Conservation (phyloP, 2,888 invertebrate genomes). For the Erebia ligea region DNA sequence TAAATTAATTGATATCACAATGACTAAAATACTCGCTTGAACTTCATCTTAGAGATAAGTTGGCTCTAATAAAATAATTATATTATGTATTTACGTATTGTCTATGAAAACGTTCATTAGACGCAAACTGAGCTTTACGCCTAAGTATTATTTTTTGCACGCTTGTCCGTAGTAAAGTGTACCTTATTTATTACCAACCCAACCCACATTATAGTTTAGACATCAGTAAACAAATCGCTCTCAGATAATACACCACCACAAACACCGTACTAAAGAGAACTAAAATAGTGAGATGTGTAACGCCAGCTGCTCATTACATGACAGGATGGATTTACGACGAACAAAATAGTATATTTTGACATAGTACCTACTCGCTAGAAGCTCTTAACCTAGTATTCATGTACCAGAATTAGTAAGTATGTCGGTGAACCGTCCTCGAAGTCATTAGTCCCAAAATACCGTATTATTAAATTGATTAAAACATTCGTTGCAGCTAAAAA, state of each 20-base stretch:
- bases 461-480: background rate
- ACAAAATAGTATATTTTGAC: constrained; percentile 14
- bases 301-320: constrained; percentile 34
- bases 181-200: background rate
- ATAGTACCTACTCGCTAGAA: background rate
- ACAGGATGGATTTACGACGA: constrained; percentile 11
- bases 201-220: constrained; percentile 4
- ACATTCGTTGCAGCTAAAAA: background rate
- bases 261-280: background rate
- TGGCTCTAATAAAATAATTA: no score
- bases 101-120: no score
- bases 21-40: no score
- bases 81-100: no score
- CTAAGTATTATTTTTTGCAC: no score
- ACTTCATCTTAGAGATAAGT: no score
- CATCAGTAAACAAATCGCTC: constrained; percentile 8
- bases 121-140: no score
- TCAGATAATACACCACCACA: background rate
- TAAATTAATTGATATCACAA: no score
- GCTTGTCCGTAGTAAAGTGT: background rate
- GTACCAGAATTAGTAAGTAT: background rate
- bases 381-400: constrained; percentile 9
- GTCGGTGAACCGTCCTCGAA: background rate
- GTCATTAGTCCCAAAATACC: background rate
- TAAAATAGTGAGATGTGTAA: constrained; percentile 34